Evolutionary conservation across 2,113 vertebrate species (phyloP).

Genomic region (Peromyscus californicus): DNA sequence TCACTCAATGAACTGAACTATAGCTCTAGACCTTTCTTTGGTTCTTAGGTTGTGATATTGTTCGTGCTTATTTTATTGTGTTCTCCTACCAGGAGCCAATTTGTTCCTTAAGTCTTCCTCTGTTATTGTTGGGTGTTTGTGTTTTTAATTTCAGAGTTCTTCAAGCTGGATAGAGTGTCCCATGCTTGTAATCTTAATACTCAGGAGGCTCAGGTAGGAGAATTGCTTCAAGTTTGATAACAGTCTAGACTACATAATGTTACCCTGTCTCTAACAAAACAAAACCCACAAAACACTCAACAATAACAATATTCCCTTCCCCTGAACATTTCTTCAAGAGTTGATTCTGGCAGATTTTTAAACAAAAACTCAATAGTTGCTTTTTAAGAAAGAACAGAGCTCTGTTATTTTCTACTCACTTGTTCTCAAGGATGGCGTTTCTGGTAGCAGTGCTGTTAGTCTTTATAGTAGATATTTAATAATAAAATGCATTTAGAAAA

Average conservation of each 20-base stretch:
- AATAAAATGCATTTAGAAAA: neutral
- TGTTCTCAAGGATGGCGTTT: slow-evolving; percentile 7
- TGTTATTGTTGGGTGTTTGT: slow-evolving; percentile 42
- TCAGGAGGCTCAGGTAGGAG: neutral
- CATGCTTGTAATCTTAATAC: neutral
- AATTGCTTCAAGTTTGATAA: neutral
- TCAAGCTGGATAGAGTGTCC: neutral
- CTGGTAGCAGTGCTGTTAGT: slow-evolving; percentile 23
- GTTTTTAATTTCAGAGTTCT: slow-evolving; percentile 45
- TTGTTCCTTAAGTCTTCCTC: slow-evolving; percentile 8
- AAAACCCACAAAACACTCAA: neutral
- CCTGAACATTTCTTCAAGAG: neutral
- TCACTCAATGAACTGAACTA: neutral
- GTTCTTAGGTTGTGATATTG: slow-evolving; percentile 28
- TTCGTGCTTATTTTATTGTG: neutral
- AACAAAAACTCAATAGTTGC: neutral
- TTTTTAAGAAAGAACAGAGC: slow-evolving; percentile 18
- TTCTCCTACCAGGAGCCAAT: neutral
- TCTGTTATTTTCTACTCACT: neutral
- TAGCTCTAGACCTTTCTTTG: neutral
- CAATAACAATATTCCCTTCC: neutral
- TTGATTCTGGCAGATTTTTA: slow-evolving; percentile 41
- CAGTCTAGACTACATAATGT: neutral
- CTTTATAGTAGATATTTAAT: slow-evolving; percentile 13
- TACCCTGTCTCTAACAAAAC: neutral